A percentile compares a stretch with the other conserved stretches of the same genome.
phyloP scores from a whole-genome alignment of 35 echinoderm and acorn worm genomes.

The Antedon bifida region DNA sequence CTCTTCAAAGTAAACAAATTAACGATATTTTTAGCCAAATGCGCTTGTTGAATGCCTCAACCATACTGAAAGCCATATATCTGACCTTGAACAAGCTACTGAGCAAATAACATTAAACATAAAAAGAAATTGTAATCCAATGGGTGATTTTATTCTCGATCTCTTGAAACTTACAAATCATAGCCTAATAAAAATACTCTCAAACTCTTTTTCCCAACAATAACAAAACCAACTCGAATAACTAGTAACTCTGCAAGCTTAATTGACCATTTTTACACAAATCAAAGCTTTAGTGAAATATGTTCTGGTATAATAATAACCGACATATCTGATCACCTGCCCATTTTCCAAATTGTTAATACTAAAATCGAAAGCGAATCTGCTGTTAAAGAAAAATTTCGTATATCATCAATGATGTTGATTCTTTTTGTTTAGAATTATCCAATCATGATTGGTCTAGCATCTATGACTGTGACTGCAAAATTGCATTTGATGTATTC shows the following conservation, averaged over 20 bases:
- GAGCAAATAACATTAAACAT: neutral
- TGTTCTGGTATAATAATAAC: neutral
- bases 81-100: neutral
- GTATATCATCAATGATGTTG: neutral
- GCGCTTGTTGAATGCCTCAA: neutral
- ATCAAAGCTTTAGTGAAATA: neutral
- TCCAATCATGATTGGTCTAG: neutral
- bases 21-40: neutral
- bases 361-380: neutral
- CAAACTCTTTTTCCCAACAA: neutral
- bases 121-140: neutral
- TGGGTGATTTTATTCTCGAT: neutral
- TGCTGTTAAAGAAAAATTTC: neutral
- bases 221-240: neutral
- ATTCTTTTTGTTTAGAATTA: neutral
- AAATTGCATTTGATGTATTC: neutral
- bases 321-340: neutral
- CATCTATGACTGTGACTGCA: no score
- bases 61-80: neutral
- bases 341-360: neutral
- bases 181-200: neutral
- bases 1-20: neutral
- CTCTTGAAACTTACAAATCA: neutral
- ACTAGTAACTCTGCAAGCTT: neutral
- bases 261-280: conserved; percentile 1